A percentile compares a stretch with the other conserved stretches of the same genome.
phyloP scores from a whole-genome alignment of 2,797 vertebrate genomes.

The Centropyge bicolor region DNA sequence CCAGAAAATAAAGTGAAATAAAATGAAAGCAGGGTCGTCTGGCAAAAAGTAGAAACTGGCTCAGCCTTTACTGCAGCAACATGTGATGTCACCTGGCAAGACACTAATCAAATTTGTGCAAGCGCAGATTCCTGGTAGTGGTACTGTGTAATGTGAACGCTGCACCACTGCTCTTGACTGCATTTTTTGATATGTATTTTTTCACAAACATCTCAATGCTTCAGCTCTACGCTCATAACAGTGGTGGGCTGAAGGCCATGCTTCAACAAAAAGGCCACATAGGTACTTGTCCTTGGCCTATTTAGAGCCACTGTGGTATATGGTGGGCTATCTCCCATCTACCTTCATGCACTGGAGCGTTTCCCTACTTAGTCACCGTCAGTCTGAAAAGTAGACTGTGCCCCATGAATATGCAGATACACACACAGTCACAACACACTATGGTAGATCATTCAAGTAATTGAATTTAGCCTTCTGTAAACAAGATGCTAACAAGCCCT shows the following conservation, averaged over 20 bases:
- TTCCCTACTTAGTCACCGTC: constrained; percentile 11
- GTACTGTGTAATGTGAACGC: too few species aligned
- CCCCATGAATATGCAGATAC: constrained; percentile 17
- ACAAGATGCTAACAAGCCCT: constrained; percentile 65
- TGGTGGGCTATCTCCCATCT: constrained; percentile 12
- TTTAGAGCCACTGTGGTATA: not conserved
- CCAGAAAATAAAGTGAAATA: not conserved
- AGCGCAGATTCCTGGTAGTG: not conserved
- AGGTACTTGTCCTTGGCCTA: constrained; percentile 15
- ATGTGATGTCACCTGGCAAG: not conserved
- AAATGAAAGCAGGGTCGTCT: not conserved
- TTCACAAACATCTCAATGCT: not conserved
- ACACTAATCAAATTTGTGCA: not conserved
- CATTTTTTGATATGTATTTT: not conserved
- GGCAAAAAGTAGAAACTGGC: not conserved
- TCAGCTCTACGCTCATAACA: not conserved
- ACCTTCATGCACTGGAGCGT: not conserved
- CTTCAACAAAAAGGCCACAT: not conserved
- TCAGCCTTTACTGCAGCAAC: too few species aligned
- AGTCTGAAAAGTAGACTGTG: not conserved
- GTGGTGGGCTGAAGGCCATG: not conserved
- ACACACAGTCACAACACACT: constrained; percentile 19
- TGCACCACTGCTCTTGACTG: not conserved
- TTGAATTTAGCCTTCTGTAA: constrained; percentile 60
- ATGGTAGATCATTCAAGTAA: constrained; percentile 52